A percentile compares a stretch with the other conserved stretches of the same genome.
These are phyloP conservation scores for Ormyrus pomaceus DNA, from an alignment of 2,888 invertebrate species.

Conservation along the genomic window DNA sequence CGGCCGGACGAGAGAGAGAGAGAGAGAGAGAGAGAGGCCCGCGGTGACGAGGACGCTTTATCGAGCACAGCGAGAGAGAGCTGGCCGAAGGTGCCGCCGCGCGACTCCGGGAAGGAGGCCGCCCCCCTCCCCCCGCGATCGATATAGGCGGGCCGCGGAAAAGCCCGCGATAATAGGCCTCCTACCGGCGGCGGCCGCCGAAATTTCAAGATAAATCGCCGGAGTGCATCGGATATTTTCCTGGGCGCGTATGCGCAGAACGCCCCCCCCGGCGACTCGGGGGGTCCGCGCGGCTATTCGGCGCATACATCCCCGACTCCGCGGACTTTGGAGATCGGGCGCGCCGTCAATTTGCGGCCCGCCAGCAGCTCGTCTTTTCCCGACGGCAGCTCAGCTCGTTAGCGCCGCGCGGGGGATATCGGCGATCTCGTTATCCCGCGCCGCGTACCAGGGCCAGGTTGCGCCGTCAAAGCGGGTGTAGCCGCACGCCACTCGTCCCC, in stretches of 20 bases:
- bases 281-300: not conserved
- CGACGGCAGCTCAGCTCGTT: not conserved
- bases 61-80: too few relatives aligned
- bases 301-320: conserved; percentile 5
- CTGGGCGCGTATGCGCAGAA: conserved; percentile 14
- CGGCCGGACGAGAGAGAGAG: not conserved
- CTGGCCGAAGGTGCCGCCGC: too few relatives aligned
- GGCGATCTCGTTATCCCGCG: conserved; percentile 44
- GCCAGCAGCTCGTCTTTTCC: not conserved
- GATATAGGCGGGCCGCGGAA: too few relatives aligned
- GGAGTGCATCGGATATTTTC: too few relatives aligned
- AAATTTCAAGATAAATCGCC: too few relatives aligned
- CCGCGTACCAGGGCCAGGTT: conserved; percentile 11
- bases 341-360: conserved; percentile 21
- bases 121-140: too few relatives aligned
- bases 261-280: not conserved
- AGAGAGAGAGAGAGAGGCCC: not conserved
- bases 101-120: too few relatives aligned
- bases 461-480: not conserved
- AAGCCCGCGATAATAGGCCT: too few relatives aligned
- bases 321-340: not conserved
- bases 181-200: too few relatives aligned
- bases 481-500: too few relatives aligned
- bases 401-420: conserved; percentile 14
- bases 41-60: too few relatives aligned